phyloP scores from a whole-genome alignment of 2,797 vertebrate species.

The Pantherophis vulpinus region DNA sequence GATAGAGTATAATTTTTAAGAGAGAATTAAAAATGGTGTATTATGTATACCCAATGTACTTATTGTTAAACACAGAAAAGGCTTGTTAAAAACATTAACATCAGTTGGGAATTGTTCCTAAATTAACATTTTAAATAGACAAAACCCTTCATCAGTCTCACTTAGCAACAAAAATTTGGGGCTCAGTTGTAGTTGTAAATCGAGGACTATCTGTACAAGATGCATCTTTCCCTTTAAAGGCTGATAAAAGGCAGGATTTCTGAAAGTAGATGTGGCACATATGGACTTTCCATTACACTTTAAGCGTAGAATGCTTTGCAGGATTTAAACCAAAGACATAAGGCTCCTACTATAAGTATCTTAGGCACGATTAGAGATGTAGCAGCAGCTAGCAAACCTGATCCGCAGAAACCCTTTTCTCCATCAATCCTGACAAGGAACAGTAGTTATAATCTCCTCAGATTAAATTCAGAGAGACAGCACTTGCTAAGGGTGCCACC shows the following conservation, averaged over 20 bases:
- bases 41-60: neutral
- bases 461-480: conserved; percentile 32
- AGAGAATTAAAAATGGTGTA: neutral
- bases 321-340: conserved; percentile 57
- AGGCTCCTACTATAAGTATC: conserved; percentile 65
- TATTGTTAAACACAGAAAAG: neutral
- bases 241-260: conserved; percentile 11
- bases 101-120: neutral
- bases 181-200: neutral
- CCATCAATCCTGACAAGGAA: neutral
- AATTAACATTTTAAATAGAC: conserved; percentile 17
- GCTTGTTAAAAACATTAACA: neutral
- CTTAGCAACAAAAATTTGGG: neutral
- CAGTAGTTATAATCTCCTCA: conserved; percentile 16
- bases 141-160: neutral
- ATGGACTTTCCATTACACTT: conserved; percentile 23
- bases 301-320: conserved; percentile 52
- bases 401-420: conserved; percentile 26
- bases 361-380: conserved; percentile 64
- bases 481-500: conserved; percentile 26
- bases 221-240: neutral
- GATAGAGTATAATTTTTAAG: neutral
- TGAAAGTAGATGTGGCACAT: neutral
- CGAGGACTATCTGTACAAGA: neutral
- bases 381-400: conserved; percentile 55